Conservation (phyloP, 2,113 vertebrate genomes). For the Cairina moschata region DNA sequence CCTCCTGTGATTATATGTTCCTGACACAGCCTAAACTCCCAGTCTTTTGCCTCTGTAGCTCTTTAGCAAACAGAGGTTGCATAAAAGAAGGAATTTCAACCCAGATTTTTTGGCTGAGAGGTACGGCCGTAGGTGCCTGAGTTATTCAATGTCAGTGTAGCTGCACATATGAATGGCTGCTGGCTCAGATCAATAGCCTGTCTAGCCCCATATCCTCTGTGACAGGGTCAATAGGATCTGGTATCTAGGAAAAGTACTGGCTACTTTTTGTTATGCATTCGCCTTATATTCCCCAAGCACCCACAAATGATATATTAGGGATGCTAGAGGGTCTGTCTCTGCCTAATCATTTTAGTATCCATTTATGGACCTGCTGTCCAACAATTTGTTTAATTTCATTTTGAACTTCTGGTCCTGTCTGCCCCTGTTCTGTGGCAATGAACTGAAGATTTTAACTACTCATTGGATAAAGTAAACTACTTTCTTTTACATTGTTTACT, state of each 20-base stretch:
- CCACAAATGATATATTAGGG: neutral
- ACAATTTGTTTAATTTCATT: constrained; percentile 37
- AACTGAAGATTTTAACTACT: neutral
- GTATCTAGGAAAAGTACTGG: neutral
- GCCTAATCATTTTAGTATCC: constrained; percentile 49
- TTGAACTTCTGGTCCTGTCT: constrained; percentile 26
- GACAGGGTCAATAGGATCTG: neutral
- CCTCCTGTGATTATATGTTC: neutral
- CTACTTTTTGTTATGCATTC: neutral
- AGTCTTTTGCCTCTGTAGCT: neutral
- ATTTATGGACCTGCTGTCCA: constrained; percentile 14
- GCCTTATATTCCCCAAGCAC: neutral
- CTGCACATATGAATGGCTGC: neutral
- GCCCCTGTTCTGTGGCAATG: neutral
- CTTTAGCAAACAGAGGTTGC: neutral
- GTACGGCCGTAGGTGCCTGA: neutral
- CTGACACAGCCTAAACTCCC: neutral
- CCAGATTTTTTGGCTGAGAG: neutral
- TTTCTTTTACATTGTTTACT: neutral
- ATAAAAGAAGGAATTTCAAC: neutral
- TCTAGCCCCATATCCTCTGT: neutral
- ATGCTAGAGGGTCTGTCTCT: neutral
- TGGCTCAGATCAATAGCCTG: neutral
- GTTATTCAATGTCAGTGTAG: neutral
- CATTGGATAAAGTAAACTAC: neutral